Evolutionary conservation across 2,113 vertebrate species (phyloP).

Genomic region (Albula goreensis): DNA sequence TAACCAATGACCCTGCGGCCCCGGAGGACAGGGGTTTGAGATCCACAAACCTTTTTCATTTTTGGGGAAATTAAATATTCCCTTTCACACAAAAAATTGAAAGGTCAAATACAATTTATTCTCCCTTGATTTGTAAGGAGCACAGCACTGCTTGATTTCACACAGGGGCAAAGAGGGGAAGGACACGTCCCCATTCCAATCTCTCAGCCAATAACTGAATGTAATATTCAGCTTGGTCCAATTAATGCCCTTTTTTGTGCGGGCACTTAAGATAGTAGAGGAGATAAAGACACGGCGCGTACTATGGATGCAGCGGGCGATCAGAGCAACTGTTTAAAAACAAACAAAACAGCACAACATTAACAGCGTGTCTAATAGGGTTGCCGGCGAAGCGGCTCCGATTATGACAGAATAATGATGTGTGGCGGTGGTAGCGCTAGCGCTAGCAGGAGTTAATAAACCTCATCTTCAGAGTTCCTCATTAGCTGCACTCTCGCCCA

Average conservation of each 20-base stretch:
- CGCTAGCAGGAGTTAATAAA: neutral
- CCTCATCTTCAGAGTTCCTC: conserved; percentile 4
- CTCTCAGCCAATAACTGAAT: neutral
- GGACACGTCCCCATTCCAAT: too few relatives aligned
- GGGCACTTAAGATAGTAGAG: neutral
- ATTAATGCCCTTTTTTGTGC: too few relatives aligned
- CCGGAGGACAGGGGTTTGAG: too few relatives aligned
- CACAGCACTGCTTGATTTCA: too few relatives aligned
- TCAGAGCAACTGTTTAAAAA: neutral
- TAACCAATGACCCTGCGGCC: too few relatives aligned
- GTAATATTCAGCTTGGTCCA: neutral
- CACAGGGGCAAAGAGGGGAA: too few relatives aligned
- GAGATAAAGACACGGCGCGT: neutral
- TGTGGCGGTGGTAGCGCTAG: neutral
- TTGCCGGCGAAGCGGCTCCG: neutral
- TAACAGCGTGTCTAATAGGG: neutral
- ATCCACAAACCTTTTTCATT: too few relatives aligned
- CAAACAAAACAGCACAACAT: conserved; percentile 2
- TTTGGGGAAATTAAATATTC: too few relatives aligned
- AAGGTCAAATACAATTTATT: too few relatives aligned
- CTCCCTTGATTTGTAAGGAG: too few relatives aligned
- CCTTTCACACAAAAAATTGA: too few relatives aligned
- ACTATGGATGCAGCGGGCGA: neutral
- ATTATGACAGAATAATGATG: conserved; percentile 9
- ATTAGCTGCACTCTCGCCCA: neutral